Evolutionary conservation across 2,888 invertebrate species (phyloP), one percentile per base, ranked within the genome.

Genomic region (Frankliniella fusca): DNA sequence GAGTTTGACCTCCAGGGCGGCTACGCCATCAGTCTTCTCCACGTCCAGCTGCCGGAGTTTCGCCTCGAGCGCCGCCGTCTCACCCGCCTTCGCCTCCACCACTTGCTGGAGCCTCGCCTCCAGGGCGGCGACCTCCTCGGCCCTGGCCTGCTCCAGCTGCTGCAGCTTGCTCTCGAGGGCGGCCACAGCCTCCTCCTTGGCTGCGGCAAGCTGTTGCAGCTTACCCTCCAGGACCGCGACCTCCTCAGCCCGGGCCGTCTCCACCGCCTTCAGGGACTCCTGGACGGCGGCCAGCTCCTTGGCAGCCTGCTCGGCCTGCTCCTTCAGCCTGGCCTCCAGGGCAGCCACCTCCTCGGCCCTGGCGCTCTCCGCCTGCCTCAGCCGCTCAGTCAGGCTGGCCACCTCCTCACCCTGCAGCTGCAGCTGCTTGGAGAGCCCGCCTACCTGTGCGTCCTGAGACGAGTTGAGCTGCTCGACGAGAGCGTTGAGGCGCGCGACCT

Each of bases 301-400:
- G 20, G 70, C 61, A 0, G 81, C 38, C 54, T 82, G 50, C 81
- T 61, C 82, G n/a, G 81, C 50, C 81, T 82, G 83, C 20, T 18
- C 50, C 80, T 83, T 54, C 28, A 54, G 65, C 18, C 81, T 81
- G 48, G 23, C 48, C 76, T 82, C 82, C 18, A 82, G 18, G 70
- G 70, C 70, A 5, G 70, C 70, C 27, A 23, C 70, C 27, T 54
- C 61, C 27, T 28, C 27, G 3, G 28, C 80, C 23, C 50, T 50
- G n/a, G 38, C 23, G 80, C 23, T 80, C 48, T 80, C 23, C 80
- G n/a, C 80, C 48, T 80, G 80, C 27, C 70, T 23, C 70, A 76
- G 27, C 70, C 27, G 23, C 27, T 23, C 70, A 27, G 23, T 27
- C 23, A 76, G 70, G 8, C 23, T 27, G 11, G 70, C 70, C 70